Conservation (phyloP, 2,113 vertebrate genomes). For the Etheostoma spectabile region DNA sequence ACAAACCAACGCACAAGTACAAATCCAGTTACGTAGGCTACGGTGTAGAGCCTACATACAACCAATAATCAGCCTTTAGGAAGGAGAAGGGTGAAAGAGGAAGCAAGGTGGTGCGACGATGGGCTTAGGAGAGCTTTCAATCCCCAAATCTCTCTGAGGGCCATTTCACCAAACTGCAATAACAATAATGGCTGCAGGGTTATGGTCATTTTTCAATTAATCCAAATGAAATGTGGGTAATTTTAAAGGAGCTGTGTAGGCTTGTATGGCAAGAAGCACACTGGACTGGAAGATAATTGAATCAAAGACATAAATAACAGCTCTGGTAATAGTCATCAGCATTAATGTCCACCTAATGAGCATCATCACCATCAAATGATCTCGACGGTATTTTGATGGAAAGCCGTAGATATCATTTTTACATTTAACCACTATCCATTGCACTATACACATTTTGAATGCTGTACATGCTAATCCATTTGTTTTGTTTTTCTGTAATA, state of each 20-base stretch:
- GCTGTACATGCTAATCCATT: no score
- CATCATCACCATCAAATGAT: slow-evolving; percentile 47
- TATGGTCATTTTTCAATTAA: slow-evolving; percentile 80
- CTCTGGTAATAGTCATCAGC: slow-evolving; percentile 60
- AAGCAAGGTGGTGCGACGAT: not conserved
- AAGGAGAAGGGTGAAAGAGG: not conserved
- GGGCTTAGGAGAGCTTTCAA: slow-evolving; percentile 41
- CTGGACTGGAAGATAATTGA: slow-evolving; percentile 33
- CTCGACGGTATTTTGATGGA: slow-evolving; percentile 24
- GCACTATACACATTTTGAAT: not conserved
- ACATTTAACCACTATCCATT: slow-evolving; percentile 11
- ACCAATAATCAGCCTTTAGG: no score
- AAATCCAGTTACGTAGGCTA: no score
- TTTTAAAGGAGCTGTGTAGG: slow-evolving; percentile 42
- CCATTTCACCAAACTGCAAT: slow-evolving; percentile 65
- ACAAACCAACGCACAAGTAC: no score
- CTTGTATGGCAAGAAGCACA: slow-evolving; percentile 43
- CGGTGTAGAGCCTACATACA: no score
- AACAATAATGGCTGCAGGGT: slow-evolving; percentile 69
- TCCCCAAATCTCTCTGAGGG: slow-evolving; percentile 39
- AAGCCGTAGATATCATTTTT: slow-evolving; percentile 15
- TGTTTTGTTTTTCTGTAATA: no score
- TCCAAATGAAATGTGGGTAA: slow-evolving; percentile 70
- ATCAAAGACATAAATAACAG: slow-evolving; percentile 56
- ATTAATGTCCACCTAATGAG: slow-evolving; percentile 61